A percentile compares a stretch with the other conserved stretches of the same genome.
These are phyloP conservation scores for Muntiacus muntjak DNA, from an alignment of 2,113 vertebrate species.

Conservation along the genomic window DNA sequence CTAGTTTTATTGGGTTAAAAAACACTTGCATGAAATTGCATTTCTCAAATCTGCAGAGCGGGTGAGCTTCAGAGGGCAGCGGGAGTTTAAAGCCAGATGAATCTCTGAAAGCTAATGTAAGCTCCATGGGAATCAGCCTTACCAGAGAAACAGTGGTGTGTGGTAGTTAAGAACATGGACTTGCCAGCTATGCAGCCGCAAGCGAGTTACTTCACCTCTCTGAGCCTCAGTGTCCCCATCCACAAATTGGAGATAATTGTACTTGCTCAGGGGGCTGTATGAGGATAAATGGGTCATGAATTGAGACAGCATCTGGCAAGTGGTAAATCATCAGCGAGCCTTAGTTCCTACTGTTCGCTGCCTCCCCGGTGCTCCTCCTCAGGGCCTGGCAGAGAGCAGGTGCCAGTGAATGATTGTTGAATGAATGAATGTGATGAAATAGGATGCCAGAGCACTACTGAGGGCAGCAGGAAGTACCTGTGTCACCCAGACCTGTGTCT, in stretches of 20 bases:
- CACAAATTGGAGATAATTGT: not conserved
- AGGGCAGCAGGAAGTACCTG: not conserved
- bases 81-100: not conserved
- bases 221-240: not conserved
- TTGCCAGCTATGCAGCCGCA: not conserved
- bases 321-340: fast-evolving
- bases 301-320: not conserved
- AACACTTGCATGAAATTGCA: not conserved
- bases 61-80: not conserved
- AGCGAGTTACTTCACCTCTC: not conserved
- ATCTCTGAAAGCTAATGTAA: not conserved
- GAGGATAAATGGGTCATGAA: not conserved
- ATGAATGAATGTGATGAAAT: not conserved
- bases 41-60: not conserved
- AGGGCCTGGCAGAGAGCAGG: not conserved
- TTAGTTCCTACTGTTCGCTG: not conserved
- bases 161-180: not conserved
- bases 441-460: not conserved
- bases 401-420: not conserved
- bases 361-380: not conserved
- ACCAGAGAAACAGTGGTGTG: not conserved
- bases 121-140: not conserved
- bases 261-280: fast-evolving
- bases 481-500: not conserved
- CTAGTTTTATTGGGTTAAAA: not conserved